Evolutionary conservation across 2,113 vertebrate genomes (phyloP).

Genomic region (Corythornis madagascariensis): DNA sequence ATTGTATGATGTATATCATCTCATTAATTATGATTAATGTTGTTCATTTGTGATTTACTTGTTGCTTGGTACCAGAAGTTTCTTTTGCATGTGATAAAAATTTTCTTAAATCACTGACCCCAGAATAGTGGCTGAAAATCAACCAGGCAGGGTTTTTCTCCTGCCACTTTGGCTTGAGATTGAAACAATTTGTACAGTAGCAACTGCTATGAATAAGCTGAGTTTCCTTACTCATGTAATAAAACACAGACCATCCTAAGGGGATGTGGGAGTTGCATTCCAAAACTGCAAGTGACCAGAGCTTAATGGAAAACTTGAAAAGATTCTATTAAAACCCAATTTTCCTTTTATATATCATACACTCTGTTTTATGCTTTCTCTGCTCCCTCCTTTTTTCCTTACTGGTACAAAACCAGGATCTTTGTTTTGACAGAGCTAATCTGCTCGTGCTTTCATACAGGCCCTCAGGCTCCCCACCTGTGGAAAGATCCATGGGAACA

Average conservation of each 20-base stretch:
- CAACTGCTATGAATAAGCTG: conserved; percentile 6
- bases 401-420: conserved; percentile 34
- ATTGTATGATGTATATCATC: background rate
- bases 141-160: background rate
- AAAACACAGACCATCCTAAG: conserved; percentile 53
- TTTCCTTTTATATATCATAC: conserved; percentile 32
- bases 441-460: background rate
- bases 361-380: background rate
- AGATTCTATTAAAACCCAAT: conserved; percentile 27
- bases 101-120: background rate
- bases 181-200: conserved; percentile 25
- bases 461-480: conserved; percentile 45
- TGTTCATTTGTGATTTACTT: background rate
- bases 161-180: background rate
- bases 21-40: background rate
- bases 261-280: conserved; percentile 57
- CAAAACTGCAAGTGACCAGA: conserved; percentile 53
- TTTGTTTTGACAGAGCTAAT: conserved; percentile 61
- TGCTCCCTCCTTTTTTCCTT: conserved; percentile 6
- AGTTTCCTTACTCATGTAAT: conserved; percentile 52
- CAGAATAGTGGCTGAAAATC: conserved; percentile 14
- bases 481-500: conserved; percentile 12
- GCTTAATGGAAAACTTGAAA: conserved; percentile 64
- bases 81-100: background rate
- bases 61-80: background rate